phyloP scores from a whole-genome alignment of 2,797 vertebrate genomes.

The Limnodromus scolopaceus region DNA sequence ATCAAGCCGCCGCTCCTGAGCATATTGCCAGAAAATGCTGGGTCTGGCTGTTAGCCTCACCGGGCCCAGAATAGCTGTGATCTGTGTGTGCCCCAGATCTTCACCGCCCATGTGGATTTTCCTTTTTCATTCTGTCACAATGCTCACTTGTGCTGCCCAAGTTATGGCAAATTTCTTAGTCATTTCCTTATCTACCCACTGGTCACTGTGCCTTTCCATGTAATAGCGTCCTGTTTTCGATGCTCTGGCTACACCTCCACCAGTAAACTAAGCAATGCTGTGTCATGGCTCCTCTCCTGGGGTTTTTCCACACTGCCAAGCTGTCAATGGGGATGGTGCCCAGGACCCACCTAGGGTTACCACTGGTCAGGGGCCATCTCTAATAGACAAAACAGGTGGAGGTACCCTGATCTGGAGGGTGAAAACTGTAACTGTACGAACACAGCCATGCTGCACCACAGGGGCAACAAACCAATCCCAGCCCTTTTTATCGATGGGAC shows the following conservation, averaged over 20 bases:
- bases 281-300: neutral
- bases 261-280: neutral
- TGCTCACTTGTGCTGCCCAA: neutral
- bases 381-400: neutral
- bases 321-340: neutral
- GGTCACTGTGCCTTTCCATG: accelerated
- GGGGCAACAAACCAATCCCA: neutral
- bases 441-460: accelerated
- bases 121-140: neutral
- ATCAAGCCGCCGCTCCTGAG: neutral
- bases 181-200: neutral
- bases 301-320: neutral
- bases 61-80: neutral
- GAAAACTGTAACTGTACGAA: neutral
- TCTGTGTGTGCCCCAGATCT: neutral
- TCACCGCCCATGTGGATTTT: neutral
- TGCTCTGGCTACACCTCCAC: neutral
- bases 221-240: neutral
- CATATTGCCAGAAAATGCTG: neutral
- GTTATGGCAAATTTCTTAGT: neutral
- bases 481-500: neutral
- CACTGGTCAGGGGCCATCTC: neutral
- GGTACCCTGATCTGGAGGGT: neutral
- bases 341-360: neutral
- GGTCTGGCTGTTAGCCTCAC: neutral